Conservation (phyloP, 1,140 invertebrate genomes). For the Saxidomus purpurata region DNA sequence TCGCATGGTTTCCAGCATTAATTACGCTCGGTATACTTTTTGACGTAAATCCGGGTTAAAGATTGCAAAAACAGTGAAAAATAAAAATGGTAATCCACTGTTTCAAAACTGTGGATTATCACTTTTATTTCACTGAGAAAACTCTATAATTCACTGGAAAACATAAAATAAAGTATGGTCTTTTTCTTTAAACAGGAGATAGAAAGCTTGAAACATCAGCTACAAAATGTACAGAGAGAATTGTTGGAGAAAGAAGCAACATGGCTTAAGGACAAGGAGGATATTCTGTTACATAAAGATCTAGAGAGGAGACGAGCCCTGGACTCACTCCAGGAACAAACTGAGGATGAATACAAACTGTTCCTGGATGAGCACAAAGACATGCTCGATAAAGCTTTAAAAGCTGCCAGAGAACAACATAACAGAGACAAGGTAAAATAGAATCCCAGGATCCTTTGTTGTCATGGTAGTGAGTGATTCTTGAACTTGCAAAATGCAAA, state of each 20-base stretch:
- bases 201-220: constrained; percentile 39
- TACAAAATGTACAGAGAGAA: constrained; percentile 10
- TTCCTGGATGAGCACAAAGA: constrained; percentile 62
- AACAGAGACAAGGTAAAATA: constrained; percentile 58
- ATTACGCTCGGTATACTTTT: no score
- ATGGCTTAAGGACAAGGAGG: constrained; percentile 53
- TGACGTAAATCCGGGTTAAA: no score
- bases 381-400: constrained; percentile 53
- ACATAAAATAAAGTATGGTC: no score
- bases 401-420: constrained; percentile 59
- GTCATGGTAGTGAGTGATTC: no score
- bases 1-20: no score
- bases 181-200: no score
- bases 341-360: constrained; percentile 58
- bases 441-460: neutral
- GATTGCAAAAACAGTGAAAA: no score
- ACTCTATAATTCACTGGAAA: no score
- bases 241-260: constrained; percentile 39
- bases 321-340: constrained; percentile 26
- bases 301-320: constrained; percentile 35
- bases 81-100: no score
- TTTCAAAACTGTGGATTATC: no score
- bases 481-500: no score
- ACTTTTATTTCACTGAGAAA: no score
- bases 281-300: constrained; percentile 57